Conservation (phyloP, 2,113 vertebrate genomes). For the Labrus mixtus region DNA sequence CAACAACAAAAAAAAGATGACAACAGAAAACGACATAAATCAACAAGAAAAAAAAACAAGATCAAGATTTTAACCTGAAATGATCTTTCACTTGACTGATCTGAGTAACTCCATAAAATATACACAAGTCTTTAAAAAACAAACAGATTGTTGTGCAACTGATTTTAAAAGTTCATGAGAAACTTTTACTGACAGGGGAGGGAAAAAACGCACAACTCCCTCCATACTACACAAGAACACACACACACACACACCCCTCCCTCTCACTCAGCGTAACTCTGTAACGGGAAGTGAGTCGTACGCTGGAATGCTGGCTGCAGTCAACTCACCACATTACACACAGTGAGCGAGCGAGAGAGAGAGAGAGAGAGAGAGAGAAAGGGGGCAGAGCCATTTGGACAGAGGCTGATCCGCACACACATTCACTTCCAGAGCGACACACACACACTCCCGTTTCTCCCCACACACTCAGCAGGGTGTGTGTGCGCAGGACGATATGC, state of each 20-base stretch:
- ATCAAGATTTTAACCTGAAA: no score
- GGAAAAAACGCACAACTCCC: neutral
- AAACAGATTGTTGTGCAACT: neutral
- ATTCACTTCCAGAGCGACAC: conserved; percentile 50
- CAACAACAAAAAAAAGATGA: no score
- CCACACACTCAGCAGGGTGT: conserved; percentile 48
- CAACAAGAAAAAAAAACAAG: no score
- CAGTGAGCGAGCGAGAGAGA: conserved; percentile 18
- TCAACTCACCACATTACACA: conserved; percentile 52
- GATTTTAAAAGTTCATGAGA: conserved; percentile 10
- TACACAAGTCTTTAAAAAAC: no score
- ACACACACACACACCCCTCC: conserved; percentile 29
- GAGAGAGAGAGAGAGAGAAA: conserved; percentile 19
- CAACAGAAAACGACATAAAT: no score
- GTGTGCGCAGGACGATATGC: conserved; percentile 58
- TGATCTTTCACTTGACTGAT: no score
- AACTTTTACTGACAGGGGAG: neutral
- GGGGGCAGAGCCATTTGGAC: conserved; percentile 70
- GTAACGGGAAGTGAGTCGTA: conserved; percentile 79
- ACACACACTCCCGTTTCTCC: conserved; percentile 53
- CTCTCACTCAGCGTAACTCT: conserved; percentile 30
- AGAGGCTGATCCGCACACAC: conserved; percentile 62
- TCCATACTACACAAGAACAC: conserved; percentile 10
- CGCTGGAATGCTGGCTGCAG: conserved; percentile 78
- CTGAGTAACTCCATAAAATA: no score